These are phyloP conservation scores for Neostethus bicornis DNA, from an alignment of 2,797 vertebrate genomes.

Conservation along the genomic window DNA sequence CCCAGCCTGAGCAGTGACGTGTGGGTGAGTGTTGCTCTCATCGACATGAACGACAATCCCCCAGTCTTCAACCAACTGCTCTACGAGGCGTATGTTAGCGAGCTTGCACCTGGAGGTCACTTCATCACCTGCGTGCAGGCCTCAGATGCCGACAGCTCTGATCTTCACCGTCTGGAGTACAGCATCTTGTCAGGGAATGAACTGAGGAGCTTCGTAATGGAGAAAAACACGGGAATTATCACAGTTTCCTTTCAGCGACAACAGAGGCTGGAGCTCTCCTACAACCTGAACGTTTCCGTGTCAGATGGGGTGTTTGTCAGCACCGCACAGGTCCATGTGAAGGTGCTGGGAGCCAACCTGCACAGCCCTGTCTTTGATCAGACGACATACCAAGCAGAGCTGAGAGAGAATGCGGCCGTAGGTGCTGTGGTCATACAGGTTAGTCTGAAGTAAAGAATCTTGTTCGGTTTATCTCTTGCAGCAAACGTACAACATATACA, in stretches of 20 bases:
- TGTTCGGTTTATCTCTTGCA: too few relatives aligned
- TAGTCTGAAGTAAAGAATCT: too few relatives aligned
- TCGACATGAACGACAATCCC: constrained; percentile 95
- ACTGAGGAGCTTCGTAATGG: constrained; percentile 89
- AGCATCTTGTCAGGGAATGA: constrained; percentile 95
- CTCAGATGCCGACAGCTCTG: constrained; percentile 92
- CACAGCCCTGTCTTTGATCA: constrained; percentile 90
- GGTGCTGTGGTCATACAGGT: constrained; percentile 90
- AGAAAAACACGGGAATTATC: constrained; percentile 87
- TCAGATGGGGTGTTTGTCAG: constrained; percentile 95
- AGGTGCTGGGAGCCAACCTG: constrained; percentile 89
- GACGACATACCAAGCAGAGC: constrained; percentile 88
- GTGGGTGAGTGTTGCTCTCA: constrained; percentile 86
- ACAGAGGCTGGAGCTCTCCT: constrained; percentile 89
- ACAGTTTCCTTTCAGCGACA: constrained; percentile 88
- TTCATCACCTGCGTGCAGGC: constrained; percentile 97
- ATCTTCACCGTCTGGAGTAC: constrained; percentile 90
- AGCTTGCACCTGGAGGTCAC: constrained; percentile 91
- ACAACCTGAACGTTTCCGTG: constrained; percentile 94
- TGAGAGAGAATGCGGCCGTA: constrained; percentile 88
- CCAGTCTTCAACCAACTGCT: constrained; percentile 95
- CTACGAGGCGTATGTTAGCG: constrained; percentile 94
- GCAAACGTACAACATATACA: too few relatives aligned
- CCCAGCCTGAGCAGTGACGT: constrained; percentile 91
- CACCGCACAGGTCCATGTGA: constrained; percentile 94